Percentiles rank a stretch among this genome's conserved stretches.
These are phyloP conservation scores for Spatulosminthurus flaviceps DNA, from an alignment of 2,888 invertebrate genomes.

Conservation along the genomic window DNA sequence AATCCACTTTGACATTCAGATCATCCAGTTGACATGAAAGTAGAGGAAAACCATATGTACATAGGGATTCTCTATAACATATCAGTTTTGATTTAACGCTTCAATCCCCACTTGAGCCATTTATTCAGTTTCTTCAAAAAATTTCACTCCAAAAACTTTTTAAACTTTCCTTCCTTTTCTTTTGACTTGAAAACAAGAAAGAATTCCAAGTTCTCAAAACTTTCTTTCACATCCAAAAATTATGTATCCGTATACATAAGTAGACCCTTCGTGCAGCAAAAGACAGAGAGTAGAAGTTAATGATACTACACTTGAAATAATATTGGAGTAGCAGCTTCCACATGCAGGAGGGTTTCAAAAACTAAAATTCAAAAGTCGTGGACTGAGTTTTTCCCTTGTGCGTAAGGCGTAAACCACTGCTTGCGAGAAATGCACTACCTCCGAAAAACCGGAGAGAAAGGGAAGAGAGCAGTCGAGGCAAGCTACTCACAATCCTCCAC, in stretches of 20 bases:
- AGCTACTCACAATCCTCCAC: neutral
- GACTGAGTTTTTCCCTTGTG: no score
- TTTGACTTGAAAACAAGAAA: neutral
- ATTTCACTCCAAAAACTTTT: slow-evolving; percentile 21
- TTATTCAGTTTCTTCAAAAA: neutral
- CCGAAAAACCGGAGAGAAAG: slow-evolving; percentile 5
- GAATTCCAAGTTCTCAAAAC: neutral
- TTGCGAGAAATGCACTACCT: neutral
- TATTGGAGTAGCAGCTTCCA: neutral
- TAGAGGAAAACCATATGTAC: slow-evolving; percentile 1
- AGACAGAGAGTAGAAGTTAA: no score
- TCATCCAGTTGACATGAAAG: slow-evolving; percentile 2
- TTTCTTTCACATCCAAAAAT: neutral
- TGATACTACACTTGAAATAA: no score
- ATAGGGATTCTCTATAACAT: neutral
- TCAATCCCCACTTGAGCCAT: slow-evolving; percentile 9
- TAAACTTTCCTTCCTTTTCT: neutral
- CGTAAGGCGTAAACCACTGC: neutral
- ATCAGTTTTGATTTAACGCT: neutral
- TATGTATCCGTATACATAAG: no score
- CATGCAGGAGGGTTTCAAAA: neutral
- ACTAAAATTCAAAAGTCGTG: neutral
- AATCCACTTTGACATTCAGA: neutral
- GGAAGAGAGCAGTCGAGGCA: neutral
- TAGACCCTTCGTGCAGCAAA: no score